Evolutionary conservation across 1,140 invertebrate species (phyloP), one percentile per base, ranked within the genome.

Genomic region (Anastatus disparis): DNA sequence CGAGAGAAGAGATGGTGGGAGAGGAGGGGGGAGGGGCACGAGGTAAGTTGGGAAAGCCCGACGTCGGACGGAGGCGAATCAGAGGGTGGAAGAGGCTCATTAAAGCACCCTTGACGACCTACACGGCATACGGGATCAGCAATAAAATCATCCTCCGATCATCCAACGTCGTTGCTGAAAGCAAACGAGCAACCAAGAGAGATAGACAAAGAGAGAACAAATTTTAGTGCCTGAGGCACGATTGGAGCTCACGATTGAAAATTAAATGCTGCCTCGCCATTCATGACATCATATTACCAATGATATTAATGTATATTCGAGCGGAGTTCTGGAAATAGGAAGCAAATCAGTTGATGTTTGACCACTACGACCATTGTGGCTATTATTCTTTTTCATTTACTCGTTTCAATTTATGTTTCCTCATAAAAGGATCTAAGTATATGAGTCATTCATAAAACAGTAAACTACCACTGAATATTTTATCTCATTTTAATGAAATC

Each of bases 91-190:
- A 73, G 70, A 35, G 78, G 72, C 77, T 71, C 69, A 71, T 71
- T 71, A 71, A 71, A 64, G 52, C 61, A 50, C 73, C 72, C 76
- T 73, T 66, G 74, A 76, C 73, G 77, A 81, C 76, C 72, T 76
- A 73, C 74, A 66, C 65, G 76, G 82, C 82, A 80, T 80, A 81
- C 78, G 67, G 72, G 75, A 82, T 80, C 74, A 76, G 77, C 75
- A 76, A 82, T 84, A 79, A 83, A 85, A 82, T 83, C 81, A 81
- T 80, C 76, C 74, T 71, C 55, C 74, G 77, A 83, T 84, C 81
- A 78, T 81, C 71, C 61, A 17, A 53, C 50, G 42, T 24, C 55
- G 27, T 13, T 24, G 26, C 26, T 66, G 40, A 58, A 66, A 66
- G 27, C 52, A 17, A 44, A 65, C 52, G 50, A 65, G 17, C 22